Conservation (phyloP, 2,888 invertebrate genomes). For the Ophioninae sp. region DNA sequence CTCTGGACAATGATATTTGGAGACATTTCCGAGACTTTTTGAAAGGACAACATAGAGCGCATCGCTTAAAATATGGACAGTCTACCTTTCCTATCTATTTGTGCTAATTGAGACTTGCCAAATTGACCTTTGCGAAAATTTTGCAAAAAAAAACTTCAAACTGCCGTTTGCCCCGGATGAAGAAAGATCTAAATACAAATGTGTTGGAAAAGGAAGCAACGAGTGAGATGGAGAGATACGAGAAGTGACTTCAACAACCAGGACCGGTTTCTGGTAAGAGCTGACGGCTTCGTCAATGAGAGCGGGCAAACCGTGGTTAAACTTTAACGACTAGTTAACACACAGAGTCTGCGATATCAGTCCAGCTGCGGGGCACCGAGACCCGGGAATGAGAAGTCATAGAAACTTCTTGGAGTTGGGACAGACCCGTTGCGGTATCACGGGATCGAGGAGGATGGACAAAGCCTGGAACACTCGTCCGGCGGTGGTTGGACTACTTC, state of each 20-base stretch:
- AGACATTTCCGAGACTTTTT: background rate
- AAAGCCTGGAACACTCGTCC: constrained; percentile 28
- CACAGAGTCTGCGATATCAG: constrained; percentile 71
- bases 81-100: background rate
- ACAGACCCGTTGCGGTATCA: background rate
- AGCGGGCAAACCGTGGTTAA: constrained; percentile 70
- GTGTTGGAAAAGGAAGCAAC: constrained; percentile 2
- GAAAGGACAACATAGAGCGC: background rate
- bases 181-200: no score
- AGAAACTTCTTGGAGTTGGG: constrained; percentile 66
- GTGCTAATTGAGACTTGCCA: no score
- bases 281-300: constrained; percentile 67
- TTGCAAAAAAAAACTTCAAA: no score
- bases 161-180: no score
- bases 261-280: constrained; percentile 61
- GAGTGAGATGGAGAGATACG: constrained; percentile 25
- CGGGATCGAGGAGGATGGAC: constrained; percentile 36
- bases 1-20: background rate
- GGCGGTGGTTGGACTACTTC: constrained; percentile 15
- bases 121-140: no score
- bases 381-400: constrained; percentile 70
- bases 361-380: constrained; percentile 65
- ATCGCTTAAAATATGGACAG: background rate
- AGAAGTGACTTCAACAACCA: constrained; percentile 26
- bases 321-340: constrained; percentile 76